These are phyloP conservation scores for Myotis brandtii DNA, from an alignment of 2,113 vertebrate genomes.

Conservation along the genomic window DNA sequence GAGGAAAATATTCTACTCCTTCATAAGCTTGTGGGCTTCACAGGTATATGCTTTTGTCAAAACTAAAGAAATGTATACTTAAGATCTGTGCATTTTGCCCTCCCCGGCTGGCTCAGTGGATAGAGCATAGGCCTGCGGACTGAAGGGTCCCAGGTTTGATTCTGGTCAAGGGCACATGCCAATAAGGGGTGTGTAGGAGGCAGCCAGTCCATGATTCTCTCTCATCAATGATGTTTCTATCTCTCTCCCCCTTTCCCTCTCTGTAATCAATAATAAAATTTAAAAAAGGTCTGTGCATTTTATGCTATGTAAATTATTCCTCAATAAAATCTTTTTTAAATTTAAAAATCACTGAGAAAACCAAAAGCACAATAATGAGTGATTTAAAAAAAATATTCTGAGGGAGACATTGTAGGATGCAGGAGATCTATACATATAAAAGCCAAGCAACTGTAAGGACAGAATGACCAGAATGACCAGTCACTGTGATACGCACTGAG, in stretches of 20 bases:
- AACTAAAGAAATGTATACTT: background rate
- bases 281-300: background rate
- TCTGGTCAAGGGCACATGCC: no score
- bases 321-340: background rate
- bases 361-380: background rate
- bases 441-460: no score
- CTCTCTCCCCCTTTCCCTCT: no score
- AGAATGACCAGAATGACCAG: no score
- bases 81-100: background rate
- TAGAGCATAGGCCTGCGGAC: no score
- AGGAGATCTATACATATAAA: background rate
- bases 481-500: accelerated
- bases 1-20: background rate
- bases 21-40: background rate
- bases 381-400: background rate
- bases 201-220: no score
- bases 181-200: no score
- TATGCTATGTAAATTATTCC: background rate
- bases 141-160: no score
- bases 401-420: background rate
- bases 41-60: background rate
- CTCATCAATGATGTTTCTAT: no score
- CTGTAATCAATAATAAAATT: no score
- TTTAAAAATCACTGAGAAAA: background rate
- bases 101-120: no score